These are phyloP conservation scores for Orthosia cruda DNA, from an alignment of 2,888 invertebrate species.

Conservation along the genomic window DNA sequence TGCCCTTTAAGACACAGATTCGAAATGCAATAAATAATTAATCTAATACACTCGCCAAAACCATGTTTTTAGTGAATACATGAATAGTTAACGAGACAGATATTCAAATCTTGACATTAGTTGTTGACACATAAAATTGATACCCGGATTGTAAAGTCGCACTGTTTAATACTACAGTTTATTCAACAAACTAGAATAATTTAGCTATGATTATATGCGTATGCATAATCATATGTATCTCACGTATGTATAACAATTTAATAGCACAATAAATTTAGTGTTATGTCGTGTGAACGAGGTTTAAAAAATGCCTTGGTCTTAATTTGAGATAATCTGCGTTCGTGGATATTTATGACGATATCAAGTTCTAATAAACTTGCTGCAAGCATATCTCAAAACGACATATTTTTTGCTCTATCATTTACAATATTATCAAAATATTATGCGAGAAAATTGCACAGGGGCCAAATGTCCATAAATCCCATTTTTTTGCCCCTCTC, in stretches of 20 bases:
- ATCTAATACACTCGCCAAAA: constrained; percentile 71
- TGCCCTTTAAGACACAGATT: constrained; percentile 59
- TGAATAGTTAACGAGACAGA: constrained; percentile 64
- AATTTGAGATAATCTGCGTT: constrained; percentile 49
- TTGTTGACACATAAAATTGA: constrained; percentile 65
- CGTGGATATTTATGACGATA: constrained; percentile 34
- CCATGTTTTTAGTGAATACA: constrained; percentile 67
- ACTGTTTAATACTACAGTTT: constrained; percentile 39
- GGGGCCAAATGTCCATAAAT: neutral
- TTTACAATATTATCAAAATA: neutral
- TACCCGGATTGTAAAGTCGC: constrained; percentile 49
- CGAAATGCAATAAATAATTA: constrained; percentile 69
- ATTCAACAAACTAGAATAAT: constrained; percentile 50
- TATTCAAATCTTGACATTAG: constrained; percentile 68
- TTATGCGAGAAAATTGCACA: constrained; percentile 22
- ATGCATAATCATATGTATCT: constrained; percentile 50
- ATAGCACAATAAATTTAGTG: constrained; percentile 55
- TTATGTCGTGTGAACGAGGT: constrained; percentile 52
- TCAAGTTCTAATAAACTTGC: constrained; percentile 25
- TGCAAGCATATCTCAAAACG: neutral
- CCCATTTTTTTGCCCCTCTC: neutral
- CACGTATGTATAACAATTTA: constrained; percentile 44
- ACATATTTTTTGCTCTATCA: neutral
- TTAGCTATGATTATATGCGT: constrained; percentile 53
- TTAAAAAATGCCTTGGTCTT: constrained; percentile 46